phyloP scores from a whole-genome alignment of 2,888 invertebrate genomes.

The Charanyca ferruginea region DNA sequence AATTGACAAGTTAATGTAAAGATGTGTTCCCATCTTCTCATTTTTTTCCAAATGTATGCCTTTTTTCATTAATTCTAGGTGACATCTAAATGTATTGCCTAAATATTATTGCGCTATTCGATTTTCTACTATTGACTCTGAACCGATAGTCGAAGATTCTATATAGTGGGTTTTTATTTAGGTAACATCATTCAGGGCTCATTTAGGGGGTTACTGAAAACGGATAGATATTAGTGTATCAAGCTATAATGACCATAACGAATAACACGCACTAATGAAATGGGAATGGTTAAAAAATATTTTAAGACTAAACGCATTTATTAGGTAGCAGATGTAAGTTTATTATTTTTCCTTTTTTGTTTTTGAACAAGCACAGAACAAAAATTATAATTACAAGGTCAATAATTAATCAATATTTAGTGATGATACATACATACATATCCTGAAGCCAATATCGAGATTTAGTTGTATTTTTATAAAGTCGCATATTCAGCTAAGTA shows the following conservation, averaged over 20 bases:
- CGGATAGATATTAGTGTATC: constrained; percentile 1
- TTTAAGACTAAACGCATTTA: constrained; percentile 48
- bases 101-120: too few relatives aligned
- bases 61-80: background rate
- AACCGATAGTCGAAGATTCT: too few relatives aligned
- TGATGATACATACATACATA: constrained; percentile 24
- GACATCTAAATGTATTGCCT: too few relatives aligned
- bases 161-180: too few relatives aligned
- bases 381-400: background rate
- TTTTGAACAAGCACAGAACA: background rate
- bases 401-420: background rate
- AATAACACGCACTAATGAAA: background rate
- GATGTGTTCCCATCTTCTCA: background rate
- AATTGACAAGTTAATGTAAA: constrained; percentile 1
- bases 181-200: too few relatives aligned
- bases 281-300: background rate
- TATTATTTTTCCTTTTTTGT: constrained; percentile 1
- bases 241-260: background rate
- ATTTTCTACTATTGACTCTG: too few relatives aligned
- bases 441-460: constrained; percentile 16
- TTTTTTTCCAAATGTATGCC: too few relatives aligned
- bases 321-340: constrained; percentile 21
- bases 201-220: too few relatives aligned
- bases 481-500: too few relatives aligned
- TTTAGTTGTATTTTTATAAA: background rate